Evolutionary conservation across 2,113 vertebrate species (phyloP).

Genomic region (Macrotus californicus): DNA sequence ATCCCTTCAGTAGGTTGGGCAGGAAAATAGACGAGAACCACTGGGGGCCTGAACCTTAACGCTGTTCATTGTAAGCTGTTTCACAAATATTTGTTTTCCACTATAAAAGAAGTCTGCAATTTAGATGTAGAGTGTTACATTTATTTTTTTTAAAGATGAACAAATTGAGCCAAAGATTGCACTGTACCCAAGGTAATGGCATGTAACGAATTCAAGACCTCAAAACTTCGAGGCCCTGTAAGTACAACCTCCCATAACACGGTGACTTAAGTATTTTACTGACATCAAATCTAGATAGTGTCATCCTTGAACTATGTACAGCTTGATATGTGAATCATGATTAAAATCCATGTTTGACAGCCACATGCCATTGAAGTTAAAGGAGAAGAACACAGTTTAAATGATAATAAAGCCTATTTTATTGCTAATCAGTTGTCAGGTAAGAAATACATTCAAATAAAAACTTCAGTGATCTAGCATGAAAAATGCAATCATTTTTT

Average conservation of each 20-base stretch:
- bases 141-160: not conserved
- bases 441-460: not conserved
- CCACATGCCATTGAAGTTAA: not conserved
- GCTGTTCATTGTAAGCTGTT: not conserved
- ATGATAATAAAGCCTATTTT: not conserved
- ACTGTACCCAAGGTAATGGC: not conserved
- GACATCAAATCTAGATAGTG: not conserved
- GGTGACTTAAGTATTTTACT: conserved; percentile 1
- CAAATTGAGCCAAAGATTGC: not conserved
- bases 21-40: not conserved
- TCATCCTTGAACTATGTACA: not conserved
- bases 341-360: conserved; percentile 17
- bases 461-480: not conserved
- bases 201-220: not conserved
- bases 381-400: not conserved
- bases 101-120: not conserved
- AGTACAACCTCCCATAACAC: conserved; percentile 5
- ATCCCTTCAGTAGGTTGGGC: not conserved
- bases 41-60: not conserved
- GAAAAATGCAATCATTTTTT: not conserved
- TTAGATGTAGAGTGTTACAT: not conserved
- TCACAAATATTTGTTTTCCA: not conserved
- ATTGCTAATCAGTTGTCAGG: not conserved
- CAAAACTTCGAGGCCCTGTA: not conserved
- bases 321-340: not conserved